These are phyloP conservation scores for Lathronympha strigana DNA, from an alignment of 2,888 invertebrate species.

Conservation along the genomic window DNA sequence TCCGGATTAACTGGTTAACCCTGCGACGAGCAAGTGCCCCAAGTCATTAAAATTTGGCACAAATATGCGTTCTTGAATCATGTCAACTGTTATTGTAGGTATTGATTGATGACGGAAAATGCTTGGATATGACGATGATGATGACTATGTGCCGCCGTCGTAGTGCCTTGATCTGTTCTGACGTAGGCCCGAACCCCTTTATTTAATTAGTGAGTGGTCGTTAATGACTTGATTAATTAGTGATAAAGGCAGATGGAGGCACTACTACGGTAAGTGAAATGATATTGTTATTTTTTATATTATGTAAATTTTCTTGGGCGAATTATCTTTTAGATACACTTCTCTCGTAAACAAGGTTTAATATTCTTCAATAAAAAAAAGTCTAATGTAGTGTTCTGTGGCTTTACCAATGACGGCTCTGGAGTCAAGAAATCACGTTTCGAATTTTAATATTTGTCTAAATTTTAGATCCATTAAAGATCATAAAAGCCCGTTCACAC, in stretches of 20 bases:
- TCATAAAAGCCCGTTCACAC: no score
- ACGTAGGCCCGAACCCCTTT: conserved; percentile 65
- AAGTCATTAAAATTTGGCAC: neutral
- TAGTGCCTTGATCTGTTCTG: conserved; percentile 83
- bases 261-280: conserved; percentile 75
- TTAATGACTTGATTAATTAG: conserved; percentile 31
- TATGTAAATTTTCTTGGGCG: neutral
- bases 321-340: no score
- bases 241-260: conserved; percentile 72
- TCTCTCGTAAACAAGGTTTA: no score
- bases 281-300: conserved; percentile 40
- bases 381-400: no score
- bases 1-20: no score
- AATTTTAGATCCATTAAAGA: no score
- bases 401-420: no score
- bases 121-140: conserved; percentile 65
- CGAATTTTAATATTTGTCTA: no score
- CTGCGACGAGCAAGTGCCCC: no score
- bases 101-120: conserved; percentile 83
- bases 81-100: conserved; percentile 50
- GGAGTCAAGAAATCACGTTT: no score
- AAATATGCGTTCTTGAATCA: conserved; percentile 57
- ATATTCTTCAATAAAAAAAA: no score
- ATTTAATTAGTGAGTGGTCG: no score
- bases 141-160: conserved; percentile 64